Evolutionary conservation across 2,797 vertebrate genomes (phyloP).

Genomic region (Hoplostethus mediterraneus): DNA sequence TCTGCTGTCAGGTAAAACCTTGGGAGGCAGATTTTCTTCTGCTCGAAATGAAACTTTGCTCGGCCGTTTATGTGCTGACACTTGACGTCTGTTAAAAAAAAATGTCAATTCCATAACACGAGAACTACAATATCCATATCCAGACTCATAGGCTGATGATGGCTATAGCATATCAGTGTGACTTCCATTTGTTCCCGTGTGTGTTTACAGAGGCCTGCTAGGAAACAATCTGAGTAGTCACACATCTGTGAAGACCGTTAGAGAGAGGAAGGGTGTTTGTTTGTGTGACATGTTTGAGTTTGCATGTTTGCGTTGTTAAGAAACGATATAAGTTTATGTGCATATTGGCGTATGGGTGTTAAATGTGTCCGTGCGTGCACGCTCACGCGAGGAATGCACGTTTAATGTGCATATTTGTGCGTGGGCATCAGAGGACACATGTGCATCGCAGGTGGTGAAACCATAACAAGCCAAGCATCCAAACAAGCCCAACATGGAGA

Average conservation of each 20-base stretch:
- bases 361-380: not conserved
- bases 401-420: constrained; percentile 25
- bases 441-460: constrained; percentile 45
- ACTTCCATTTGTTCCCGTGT: too few species aligned
- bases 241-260: constrained; percentile 55
- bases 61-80: too few species aligned
- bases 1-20: too few species aligned
- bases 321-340: constrained; percentile 16
- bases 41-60: too few species aligned
- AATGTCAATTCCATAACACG: constrained; percentile 2
- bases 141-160: not conserved
- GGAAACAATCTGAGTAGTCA: constrained; percentile 40
- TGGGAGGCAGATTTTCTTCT: too few species aligned
- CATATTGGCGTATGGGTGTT: not conserved
- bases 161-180: not conserved
- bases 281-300: constrained; percentile 1
- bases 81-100: too few species aligned
- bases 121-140: not conserved
- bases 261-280: not conserved
- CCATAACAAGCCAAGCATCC: constrained; percentile 27
- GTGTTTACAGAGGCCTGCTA: constrained; percentile 29
- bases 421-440: not conserved
- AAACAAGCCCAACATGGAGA: constrained; percentile 36
- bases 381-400: not conserved
- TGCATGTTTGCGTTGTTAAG: not conserved